Conservation (phyloP, 1,140 invertebrate genomes). For the Leptonema lineaticorne region DNA sequence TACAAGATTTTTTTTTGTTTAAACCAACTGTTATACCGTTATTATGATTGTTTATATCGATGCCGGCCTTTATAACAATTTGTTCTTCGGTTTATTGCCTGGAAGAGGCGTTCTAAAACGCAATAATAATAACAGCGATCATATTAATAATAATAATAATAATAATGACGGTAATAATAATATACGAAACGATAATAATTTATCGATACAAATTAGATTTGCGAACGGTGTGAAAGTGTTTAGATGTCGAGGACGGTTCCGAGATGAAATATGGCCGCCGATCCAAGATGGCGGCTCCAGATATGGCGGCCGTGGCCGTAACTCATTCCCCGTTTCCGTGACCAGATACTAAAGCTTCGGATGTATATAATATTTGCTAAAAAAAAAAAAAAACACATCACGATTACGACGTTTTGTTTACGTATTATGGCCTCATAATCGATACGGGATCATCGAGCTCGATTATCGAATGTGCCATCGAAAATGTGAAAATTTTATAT, state of each 20-base stretch:
- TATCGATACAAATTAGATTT: slow-evolving; percentile 16
- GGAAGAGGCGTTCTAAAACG: too few species aligned
- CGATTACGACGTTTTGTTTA: slow-evolving; percentile 8
- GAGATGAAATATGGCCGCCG: slow-evolving; percentile 12
- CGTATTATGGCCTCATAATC: not conserved
- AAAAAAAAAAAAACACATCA: slow-evolving; percentile 13
- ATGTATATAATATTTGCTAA: not conserved
- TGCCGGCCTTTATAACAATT: too few species aligned
- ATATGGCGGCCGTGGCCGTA: slow-evolving; percentile 5
- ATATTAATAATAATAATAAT: too few species aligned
- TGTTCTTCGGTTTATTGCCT: too few species aligned
- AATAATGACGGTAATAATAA: too few species aligned
- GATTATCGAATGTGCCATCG: not conserved
- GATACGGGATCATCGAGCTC: not conserved
- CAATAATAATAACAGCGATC: too few species aligned
- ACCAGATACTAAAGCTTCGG: not conserved
- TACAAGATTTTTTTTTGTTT: too few species aligned
- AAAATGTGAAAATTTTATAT: not conserved
- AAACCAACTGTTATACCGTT: too few species aligned
- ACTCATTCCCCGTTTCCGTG: slow-evolving; percentile 23
- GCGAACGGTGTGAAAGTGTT: slow-evolving; percentile 24
- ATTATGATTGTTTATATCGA: too few species aligned
- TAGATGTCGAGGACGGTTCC: slow-evolving; percentile 9
- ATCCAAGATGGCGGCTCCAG: slow-evolving; percentile 17
- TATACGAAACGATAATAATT: too few species aligned